Evolutionary conservation across 2,888 invertebrate genomes (phyloP).

Genomic region (Meganola albula): DNA sequence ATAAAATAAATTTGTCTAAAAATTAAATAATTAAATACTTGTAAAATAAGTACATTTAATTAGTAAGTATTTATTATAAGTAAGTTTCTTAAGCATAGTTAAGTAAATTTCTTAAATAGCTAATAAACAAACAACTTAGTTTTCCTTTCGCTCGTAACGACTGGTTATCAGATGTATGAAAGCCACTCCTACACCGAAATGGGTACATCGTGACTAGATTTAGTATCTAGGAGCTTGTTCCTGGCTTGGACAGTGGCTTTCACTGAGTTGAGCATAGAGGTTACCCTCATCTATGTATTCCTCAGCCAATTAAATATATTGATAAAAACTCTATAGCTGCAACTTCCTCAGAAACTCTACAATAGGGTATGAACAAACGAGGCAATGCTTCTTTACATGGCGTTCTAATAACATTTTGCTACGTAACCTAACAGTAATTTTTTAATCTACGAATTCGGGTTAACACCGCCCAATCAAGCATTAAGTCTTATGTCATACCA

Average conservation of each 20-base stretch:
- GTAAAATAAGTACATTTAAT: too few species aligned
- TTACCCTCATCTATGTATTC: slow-evolving; percentile 18
- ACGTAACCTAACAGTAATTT: too few species aligned
- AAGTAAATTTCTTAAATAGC: slow-evolving; percentile 2
- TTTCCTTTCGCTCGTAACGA: slow-evolving; percentile 13
- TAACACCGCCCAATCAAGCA: too few species aligned
- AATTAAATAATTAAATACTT: too few species aligned
- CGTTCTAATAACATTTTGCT: too few species aligned
- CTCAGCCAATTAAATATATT: slow-evolving; percentile 14
- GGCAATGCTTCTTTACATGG: too few species aligned
- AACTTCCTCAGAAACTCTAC: too few species aligned
- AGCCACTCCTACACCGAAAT: slow-evolving; percentile 35
- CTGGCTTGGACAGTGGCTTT: slow-evolving; percentile 36
- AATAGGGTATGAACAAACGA: too few species aligned
- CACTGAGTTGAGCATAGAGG: slow-evolving; percentile 30
- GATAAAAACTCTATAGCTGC: slow-evolving; percentile 7
- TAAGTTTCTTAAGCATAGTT: slow-evolving; percentile 2
- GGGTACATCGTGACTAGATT: slow-evolving; percentile 48
- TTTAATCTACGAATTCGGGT: too few species aligned
- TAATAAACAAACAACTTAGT: slow-evolving; percentile 4
- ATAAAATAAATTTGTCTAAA: too few species aligned
- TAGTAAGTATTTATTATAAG: too few species aligned
- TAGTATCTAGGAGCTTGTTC: slow-evolving; percentile 35
- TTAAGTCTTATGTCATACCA: too few species aligned
- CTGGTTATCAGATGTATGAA: slow-evolving; percentile 28